Base-by-base conservation (phyloP, 2,113 vertebrate species). In the Upupa epops region DNA sequence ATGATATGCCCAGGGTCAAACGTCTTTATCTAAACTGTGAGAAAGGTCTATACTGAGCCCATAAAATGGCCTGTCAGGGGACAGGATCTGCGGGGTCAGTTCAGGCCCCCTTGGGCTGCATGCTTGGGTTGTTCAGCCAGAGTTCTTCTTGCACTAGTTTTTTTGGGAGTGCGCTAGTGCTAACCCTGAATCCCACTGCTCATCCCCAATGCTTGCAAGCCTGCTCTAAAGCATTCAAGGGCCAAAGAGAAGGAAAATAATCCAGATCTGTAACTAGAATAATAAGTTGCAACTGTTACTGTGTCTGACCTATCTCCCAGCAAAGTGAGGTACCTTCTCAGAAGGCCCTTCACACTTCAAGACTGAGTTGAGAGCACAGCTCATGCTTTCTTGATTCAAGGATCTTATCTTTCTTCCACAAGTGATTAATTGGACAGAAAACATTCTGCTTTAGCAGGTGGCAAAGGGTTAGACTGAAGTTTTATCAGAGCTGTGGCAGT, bases 371-470 rank as follows among this genome's bases (percentile, higher is more conserved):
- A 81, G 92, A 92, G 78, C 89, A 80, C 25, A 55, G 56, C 55
- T 94, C 72, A 52, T 9, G 48, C 82, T 92, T 80, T 91, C 88
- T 80, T 94, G 82, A 92, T 91, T 89, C 71, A 86, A 77, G 54
- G 72, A 91, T 91, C 72, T 94, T 80, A 32, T 91, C 70, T 91
- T 89, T 92, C 88, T 95, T 94, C 83, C 88, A 64, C 61, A 49
- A 90, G 40, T 86, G 83, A 92, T 95, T 96, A 94, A 93, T 91
- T 91, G 88, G 90, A 92, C 80, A 86, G 88, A 93, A 96, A 95
- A 93, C 79, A 90, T 85, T 78, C 69, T 89, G 65, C 83, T 94
- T 83, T 91, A 91, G 79, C 79, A 86, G 86, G 73, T 89, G 88
- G 69, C 92, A 93, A 94, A 94, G 79, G 87, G 90, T 88, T 94